Percentiles rank a stretch among this genome's conserved stretches.
Conservation (phyloP, 2,797 vertebrate genomes). For the Erithacus rubecula region DNA sequence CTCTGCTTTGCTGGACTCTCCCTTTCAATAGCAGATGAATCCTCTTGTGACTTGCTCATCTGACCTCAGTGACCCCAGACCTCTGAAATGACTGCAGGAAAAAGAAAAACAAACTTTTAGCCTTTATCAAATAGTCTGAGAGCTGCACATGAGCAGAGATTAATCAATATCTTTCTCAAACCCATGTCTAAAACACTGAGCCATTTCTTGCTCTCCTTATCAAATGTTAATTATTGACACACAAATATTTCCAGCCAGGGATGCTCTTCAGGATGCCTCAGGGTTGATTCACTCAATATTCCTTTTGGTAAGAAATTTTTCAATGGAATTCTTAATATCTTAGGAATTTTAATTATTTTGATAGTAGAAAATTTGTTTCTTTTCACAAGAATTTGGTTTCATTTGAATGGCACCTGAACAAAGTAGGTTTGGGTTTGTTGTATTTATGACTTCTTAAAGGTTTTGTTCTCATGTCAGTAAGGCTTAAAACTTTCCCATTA, state of each 20-base stretch:
- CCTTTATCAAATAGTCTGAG: not conserved
- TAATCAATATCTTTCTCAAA: not conserved
- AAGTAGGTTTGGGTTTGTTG: not conserved
- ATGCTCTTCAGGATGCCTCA: not conserved
- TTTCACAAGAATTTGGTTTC: not conserved
- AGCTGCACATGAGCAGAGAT: not conserved
- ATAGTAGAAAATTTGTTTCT: not conserved
- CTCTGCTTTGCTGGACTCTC: not conserved
- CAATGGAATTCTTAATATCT: not conserved
- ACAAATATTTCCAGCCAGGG: not conserved
- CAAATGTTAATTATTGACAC: not conserved
- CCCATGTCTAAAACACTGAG: not conserved
- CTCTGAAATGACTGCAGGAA: not conserved
- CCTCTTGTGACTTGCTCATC: not conserved
- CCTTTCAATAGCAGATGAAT: not conserved
- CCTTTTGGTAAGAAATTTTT: not conserved
- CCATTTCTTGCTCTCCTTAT: not conserved
- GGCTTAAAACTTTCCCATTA: slow-evolving; percentile 40
- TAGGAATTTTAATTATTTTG: not conserved
- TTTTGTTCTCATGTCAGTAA: not conserved
- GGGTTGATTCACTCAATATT: not conserved
- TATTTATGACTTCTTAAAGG: not conserved
- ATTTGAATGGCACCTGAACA: not conserved
- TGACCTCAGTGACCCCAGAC: not conserved
- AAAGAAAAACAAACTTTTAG: not conserved